Conservation (phyloP, 2,113 vertebrate genomes). For the Rostratula benghalensis region DNA sequence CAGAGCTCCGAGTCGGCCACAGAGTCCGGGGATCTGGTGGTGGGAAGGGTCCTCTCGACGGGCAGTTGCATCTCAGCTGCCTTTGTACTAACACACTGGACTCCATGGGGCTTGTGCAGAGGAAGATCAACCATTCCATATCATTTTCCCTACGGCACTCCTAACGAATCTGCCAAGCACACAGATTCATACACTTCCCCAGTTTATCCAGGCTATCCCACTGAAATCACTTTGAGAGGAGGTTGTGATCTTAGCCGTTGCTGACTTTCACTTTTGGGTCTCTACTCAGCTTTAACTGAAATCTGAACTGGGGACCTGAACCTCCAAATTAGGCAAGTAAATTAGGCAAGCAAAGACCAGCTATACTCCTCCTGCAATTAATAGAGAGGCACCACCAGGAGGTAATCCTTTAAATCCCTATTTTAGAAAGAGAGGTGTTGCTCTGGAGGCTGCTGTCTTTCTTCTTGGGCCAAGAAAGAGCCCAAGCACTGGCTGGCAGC, state of each 20-base stretch:
- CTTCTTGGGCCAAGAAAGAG: not conserved
- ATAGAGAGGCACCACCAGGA: not conserved
- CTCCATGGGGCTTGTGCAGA: fast-evolving
- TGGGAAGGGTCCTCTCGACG: fast-evolving
- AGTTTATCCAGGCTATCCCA: not conserved
- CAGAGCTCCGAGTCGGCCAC: fast-evolving
- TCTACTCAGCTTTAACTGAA: not conserved
- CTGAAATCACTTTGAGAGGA: not conserved
- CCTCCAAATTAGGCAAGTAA: not conserved
- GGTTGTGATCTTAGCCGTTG: fast-evolving
- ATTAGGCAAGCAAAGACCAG: not conserved
- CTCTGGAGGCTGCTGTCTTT: not conserved
- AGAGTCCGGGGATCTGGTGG: not conserved
- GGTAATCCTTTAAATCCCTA: not conserved
- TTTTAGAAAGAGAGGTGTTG: not conserved
- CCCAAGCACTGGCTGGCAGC: not conserved
- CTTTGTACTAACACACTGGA: fast-evolving
- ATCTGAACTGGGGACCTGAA: not conserved
- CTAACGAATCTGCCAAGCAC: not conserved
- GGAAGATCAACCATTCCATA: fast-evolving
- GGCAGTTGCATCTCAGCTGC: not conserved
- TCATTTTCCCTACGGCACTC: fast-evolving
- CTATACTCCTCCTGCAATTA: not conserved
- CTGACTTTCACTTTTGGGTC: not conserved
- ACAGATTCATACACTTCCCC: fast-evolving